phyloP scores from a whole-genome alignment of 2,797 vertebrate species.

The Sparus aurata region DNA sequence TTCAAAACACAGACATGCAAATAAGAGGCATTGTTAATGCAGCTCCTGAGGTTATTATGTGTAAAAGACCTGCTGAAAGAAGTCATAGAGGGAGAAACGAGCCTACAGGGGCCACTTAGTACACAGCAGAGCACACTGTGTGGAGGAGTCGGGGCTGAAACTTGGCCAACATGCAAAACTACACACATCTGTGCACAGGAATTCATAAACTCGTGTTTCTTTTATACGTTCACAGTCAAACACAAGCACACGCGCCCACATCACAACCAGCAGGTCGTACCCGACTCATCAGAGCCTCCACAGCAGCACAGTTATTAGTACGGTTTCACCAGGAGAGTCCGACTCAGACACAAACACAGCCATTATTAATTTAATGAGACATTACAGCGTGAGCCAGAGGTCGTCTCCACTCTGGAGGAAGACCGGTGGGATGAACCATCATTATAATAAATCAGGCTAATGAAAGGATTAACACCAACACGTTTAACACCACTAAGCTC shows the following conservation, averaged over 20 bases:
- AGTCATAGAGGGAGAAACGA: neutral
- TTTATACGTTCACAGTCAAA: neutral
- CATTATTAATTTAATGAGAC: slow-evolving; percentile 54
- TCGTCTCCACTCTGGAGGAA: slow-evolving; percentile 1
- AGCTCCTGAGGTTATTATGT: neutral
- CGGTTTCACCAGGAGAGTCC: slow-evolving; percentile 18
- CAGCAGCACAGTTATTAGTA: slow-evolving; percentile 1
- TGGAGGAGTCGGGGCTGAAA: neutral
- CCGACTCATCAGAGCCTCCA: slow-evolving; percentile 15
- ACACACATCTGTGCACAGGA: neutral
- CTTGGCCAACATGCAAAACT: neutral
- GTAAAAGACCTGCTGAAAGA: neutral
- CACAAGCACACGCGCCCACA: neutral
- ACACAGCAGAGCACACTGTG: neutral
- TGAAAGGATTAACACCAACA: slow-evolving; percentile 44
- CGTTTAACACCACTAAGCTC: slow-evolving; percentile 29
- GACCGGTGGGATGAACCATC: slow-evolving; percentile 30
- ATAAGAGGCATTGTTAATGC: neutral
- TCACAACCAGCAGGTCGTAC: neutral
- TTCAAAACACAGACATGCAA: neutral
- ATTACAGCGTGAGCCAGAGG: slow-evolving; percentile 30
- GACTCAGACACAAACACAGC: slow-evolving; percentile 21
- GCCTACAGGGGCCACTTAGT: neutral
- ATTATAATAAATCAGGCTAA: slow-evolving; percentile 44
- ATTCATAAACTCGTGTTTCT: neutral